Evolutionary conservation across 2,113 vertebrate species (phyloP).

Genomic region (Cyprinodon tularosa): DNA sequence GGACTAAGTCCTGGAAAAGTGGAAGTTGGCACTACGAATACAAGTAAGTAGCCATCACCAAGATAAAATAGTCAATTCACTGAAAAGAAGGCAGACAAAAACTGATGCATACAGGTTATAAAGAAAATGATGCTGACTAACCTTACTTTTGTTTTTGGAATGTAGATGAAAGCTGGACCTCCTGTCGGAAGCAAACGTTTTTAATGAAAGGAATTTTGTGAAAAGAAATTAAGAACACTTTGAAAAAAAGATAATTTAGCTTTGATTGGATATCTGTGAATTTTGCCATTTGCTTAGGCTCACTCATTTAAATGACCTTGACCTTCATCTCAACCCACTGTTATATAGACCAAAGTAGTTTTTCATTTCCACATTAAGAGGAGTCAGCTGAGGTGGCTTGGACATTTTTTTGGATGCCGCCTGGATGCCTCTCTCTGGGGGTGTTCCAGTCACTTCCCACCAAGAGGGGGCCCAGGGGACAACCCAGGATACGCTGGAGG

Average conservation of each 20-base stretch:
- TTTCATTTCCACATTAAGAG: not conserved
- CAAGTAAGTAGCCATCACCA: not conserved
- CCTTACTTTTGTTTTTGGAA: not conserved
- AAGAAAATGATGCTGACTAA: not conserved
- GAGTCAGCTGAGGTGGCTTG: not conserved
- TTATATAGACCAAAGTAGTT: conserved; percentile 2
- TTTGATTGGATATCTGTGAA: not conserved
- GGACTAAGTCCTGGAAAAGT: too few relatives aligned
- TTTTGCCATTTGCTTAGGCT: not conserved
- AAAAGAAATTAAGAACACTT: not conserved
- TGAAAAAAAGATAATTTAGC: not conserved
- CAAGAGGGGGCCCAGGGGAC: too few relatives aligned
- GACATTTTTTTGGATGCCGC: too few relatives aligned
- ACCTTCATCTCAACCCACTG: not conserved
- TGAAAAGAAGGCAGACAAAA: not conserved
- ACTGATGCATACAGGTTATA: not conserved
- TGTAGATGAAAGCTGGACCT: not conserved
- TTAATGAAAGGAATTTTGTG: not conserved
- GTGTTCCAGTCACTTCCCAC: too few relatives aligned
- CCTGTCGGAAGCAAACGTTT: not conserved
- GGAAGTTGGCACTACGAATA: too few relatives aligned
- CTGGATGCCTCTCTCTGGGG: too few relatives aligned
- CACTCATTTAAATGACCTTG: conserved; percentile 20
- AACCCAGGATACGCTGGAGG: too few relatives aligned
- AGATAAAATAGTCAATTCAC: not conserved